Conservation (phyloP, 2,797 vertebrate genomes). For the Argya squamiceps region DNA sequence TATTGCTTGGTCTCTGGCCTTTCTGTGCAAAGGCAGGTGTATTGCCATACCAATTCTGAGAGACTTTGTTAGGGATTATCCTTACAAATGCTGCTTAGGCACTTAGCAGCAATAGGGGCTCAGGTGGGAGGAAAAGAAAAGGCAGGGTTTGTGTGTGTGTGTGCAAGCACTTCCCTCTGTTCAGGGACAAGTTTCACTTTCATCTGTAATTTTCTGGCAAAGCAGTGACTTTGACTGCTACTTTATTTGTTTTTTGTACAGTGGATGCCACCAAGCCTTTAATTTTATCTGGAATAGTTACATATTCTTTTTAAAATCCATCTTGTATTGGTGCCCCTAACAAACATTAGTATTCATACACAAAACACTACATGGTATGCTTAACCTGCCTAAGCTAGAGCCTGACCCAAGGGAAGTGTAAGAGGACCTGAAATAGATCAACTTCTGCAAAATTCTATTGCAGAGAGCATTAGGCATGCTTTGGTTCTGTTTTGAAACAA, state of each 20-base stretch:
- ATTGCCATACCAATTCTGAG: background rate
- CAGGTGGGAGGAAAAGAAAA: background rate
- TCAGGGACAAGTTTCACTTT: background rate
- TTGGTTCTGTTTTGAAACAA: background rate
- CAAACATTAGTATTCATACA: background rate
- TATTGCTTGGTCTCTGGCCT: background rate
- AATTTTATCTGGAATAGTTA: background rate
- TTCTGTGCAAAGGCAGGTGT: background rate
- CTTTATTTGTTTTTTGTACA: background rate
- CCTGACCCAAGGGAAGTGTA: background rate
- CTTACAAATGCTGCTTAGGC: background rate
- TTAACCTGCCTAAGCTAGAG: background rate
- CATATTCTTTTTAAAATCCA: accelerated
- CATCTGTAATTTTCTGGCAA: background rate
- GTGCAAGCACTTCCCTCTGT: background rate
- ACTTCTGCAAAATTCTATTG: background rate
- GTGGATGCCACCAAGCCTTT: background rate
- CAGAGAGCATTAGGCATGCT: background rate
- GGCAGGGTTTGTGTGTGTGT: background rate
- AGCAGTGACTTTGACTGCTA: background rate
- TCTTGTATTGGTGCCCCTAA: background rate
- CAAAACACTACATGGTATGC: background rate
- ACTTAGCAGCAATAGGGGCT: background rate
- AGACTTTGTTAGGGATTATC: background rate
- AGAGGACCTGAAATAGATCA: background rate